Conservation (phyloP, 2,888 invertebrate species). For the Orchestes rusci region DNA sequence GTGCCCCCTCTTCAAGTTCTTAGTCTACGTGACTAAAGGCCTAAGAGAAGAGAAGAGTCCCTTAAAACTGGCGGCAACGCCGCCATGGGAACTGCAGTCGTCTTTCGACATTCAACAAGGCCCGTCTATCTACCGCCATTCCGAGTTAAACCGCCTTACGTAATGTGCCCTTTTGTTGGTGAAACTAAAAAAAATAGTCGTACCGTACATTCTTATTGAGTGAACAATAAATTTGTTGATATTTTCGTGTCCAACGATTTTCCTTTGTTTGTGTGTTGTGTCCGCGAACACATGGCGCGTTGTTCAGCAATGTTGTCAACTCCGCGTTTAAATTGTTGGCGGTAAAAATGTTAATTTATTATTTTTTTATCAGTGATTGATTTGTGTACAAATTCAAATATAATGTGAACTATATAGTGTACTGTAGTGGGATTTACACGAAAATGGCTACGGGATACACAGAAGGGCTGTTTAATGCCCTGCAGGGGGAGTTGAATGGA, state of each 20-base stretch:
- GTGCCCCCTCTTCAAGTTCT: too few species aligned
- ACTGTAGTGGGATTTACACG: conserved; percentile 16
- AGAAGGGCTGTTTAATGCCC: conserved; percentile 20
- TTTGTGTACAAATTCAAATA: not conserved
- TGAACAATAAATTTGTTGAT: too few species aligned
- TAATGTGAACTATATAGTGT: conserved; percentile 7
- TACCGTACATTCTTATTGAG: too few species aligned
- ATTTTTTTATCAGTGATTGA: too few species aligned
- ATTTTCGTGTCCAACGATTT: conserved; percentile 29
- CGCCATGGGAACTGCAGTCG: conserved; percentile 20
- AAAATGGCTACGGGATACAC: conserved; percentile 22
- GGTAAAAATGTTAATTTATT: too few species aligned
- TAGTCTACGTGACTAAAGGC: too few species aligned
- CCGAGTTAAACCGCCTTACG: conserved; percentile 21
- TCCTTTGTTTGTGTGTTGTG: conserved; percentile 33
- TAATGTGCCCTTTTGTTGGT: conserved; percentile 17
- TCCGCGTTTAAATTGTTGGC: not conserved
- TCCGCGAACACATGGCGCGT: conserved; percentile 44
- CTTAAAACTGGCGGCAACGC: conserved; percentile 20
- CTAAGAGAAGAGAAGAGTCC: conserved; percentile 11
- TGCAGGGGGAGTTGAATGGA: conserved; percentile 15
- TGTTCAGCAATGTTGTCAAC: conserved; percentile 29
- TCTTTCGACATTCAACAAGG: conserved; percentile 27
- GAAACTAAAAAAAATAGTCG: too few species aligned
- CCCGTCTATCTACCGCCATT: conserved; percentile 21